phyloP scores from a whole-genome alignment of 2,113 vertebrate species.

The Nettapus auritus region DNA sequence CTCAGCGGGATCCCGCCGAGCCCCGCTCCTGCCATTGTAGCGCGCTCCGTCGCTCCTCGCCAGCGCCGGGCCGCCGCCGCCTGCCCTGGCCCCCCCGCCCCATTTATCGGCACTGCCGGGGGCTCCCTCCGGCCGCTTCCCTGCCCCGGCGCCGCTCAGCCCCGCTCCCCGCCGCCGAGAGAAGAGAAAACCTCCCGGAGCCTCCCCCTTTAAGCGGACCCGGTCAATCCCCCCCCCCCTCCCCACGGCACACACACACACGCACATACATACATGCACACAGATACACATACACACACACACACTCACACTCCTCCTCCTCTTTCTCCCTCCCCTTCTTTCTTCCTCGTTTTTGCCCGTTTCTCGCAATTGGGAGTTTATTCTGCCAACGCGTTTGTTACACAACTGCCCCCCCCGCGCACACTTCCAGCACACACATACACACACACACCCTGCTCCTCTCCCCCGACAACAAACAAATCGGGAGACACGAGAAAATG shows the following conservation, averaged over 20 bases:
- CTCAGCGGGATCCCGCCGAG: constrained; percentile 58
- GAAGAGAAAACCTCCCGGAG: not conserved
- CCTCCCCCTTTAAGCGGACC: constrained; percentile 72
- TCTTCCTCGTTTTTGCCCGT: constrained; percentile 63
- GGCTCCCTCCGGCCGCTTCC: constrained; percentile 39
- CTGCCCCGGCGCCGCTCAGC: constrained; percentile 14
- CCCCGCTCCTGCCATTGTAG: constrained; percentile 58
- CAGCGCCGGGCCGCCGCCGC: not conserved
- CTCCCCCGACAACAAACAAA: constrained; percentile 65
- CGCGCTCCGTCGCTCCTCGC: not conserved
- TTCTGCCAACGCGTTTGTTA: constrained; percentile 82
- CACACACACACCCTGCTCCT: constrained; percentile 38
- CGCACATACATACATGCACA: not conserved
- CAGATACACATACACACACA: not conserved
- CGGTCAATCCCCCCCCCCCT: constrained; percentile 41
- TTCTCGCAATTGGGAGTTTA: constrained; percentile 76
- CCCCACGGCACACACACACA: not conserved
- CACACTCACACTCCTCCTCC: constrained; percentile 44
- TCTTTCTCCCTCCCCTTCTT: constrained; percentile 66
- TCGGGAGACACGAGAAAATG: constrained; percentile 75
- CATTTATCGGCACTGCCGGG: constrained; percentile 21
- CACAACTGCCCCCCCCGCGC: constrained; percentile 71
- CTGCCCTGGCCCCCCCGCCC: not conserved
- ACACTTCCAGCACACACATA: constrained; percentile 18
- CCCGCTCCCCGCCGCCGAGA: not conserved